Evolutionary conservation across 2,113 vertebrate species (phyloP).

Genomic region (Labeo catla): DNA sequence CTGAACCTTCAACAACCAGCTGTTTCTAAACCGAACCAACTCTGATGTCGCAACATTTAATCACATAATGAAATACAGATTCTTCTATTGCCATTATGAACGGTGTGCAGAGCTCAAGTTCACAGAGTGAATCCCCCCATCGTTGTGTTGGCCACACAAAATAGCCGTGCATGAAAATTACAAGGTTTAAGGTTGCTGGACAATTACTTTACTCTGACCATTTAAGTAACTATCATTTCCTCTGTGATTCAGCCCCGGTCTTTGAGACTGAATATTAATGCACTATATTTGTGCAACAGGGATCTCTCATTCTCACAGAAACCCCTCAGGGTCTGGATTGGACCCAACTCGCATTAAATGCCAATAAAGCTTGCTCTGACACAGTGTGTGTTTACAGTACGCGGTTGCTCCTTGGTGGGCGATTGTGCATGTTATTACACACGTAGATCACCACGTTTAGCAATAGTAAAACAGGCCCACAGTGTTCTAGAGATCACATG

Average conservation of each 20-base stretch:
- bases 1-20: background rate
- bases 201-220: conserved; percentile 13
- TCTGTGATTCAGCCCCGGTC: background rate
- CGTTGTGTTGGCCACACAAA: conserved; percentile 23
- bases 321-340: conserved; percentile 1
- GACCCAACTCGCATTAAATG: conserved; percentile 37
- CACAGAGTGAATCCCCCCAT: conserved; percentile 41
- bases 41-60: conserved; percentile 71
- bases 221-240: conserved; percentile 21
- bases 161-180: conserved; percentile 25
- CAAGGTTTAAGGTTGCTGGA: background rate
- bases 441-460: conserved; percentile 49
- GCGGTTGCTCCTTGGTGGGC: conserved; percentile 45
- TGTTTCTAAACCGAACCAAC: background rate
- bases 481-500: conserved; percentile 22
- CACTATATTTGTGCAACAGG: conserved; percentile 42
- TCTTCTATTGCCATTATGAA: conserved; percentile 54
- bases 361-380: conserved; percentile 30
- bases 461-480: conserved; percentile 48
- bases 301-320: conserved; percentile 22
- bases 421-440: conserved; percentile 55
- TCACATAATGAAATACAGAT: conserved; percentile 66
- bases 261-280: conserved; percentile 13
- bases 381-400: conserved; percentile 44
- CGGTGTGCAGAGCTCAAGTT: conserved; percentile 42